Percentiles rank a stretch among this genome's conserved stretches.
phyloP scores from a whole-genome alignment of 1,140 invertebrate genomes.

The Drosophila sechellia region DNA sequence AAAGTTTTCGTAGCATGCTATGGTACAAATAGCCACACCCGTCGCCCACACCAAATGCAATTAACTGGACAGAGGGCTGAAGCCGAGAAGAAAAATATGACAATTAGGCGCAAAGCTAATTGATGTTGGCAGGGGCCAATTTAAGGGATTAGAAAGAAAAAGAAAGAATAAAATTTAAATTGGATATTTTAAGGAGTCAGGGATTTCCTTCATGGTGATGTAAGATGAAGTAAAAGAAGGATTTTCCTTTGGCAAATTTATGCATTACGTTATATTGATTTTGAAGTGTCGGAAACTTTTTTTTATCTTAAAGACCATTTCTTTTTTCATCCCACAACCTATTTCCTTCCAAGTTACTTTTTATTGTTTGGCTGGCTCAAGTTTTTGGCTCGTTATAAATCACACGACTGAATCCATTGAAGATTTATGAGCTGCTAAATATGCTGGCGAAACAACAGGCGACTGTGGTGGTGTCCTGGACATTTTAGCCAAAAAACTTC shows the following conservation, averaged over 20 bases:
- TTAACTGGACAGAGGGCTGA: slow-evolving; percentile 34
- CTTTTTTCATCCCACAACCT: neutral
- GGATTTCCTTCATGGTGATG: no score
- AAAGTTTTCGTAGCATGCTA: slow-evolving; percentile 39
- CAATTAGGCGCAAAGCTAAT: slow-evolving; percentile 57
- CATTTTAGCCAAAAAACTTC: slow-evolving; percentile 46
- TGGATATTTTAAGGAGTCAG: neutral
- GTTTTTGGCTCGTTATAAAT: slow-evolving; percentile 62
- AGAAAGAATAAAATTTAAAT: slow-evolving; percentile 4
- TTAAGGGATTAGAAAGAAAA: slow-evolving; percentile 19
- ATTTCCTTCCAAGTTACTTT: neutral
- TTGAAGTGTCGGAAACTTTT: neutral
- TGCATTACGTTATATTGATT: no score
- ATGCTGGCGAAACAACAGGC: slow-evolving; percentile 45
- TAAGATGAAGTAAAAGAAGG: neutral
- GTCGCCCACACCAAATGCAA: slow-evolving; percentile 43
- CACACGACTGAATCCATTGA: slow-evolving; percentile 65
- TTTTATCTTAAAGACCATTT: slow-evolving; percentile 9
- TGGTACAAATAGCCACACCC: slow-evolving; percentile 51
- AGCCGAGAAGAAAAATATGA: slow-evolving; percentile 48
- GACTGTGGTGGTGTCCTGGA: slow-evolving; percentile 7
- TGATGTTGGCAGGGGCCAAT: slow-evolving; percentile 39
- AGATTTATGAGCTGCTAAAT: slow-evolving; percentile 81
- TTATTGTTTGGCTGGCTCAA: slow-evolving; percentile 31
- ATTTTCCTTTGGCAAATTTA: neutral